phyloP scores from a whole-genome alignment of 2,113 vertebrate species.

The Rhinolophus sinicus region DNA sequence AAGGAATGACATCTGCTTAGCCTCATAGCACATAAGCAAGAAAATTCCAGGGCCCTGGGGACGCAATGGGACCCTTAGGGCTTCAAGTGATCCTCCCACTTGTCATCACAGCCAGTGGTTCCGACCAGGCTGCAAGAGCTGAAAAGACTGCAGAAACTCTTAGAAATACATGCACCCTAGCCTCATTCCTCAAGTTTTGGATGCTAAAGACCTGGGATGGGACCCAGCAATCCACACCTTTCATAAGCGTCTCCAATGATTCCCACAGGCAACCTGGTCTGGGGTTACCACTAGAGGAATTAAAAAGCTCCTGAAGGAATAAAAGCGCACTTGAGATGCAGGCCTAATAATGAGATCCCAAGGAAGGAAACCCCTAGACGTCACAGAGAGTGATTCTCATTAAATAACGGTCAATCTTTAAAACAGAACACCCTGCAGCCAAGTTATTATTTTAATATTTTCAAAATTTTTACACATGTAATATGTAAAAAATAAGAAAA shows the following conservation, averaged over 20 bases:
- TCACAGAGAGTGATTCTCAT: not conserved
- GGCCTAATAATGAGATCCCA: not conserved
- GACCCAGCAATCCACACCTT: too few species aligned
- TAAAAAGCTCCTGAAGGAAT: not conserved
- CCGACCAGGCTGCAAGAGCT: not conserved
- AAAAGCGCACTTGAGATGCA: not conserved
- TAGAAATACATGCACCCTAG: not conserved
- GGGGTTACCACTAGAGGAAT: not conserved
- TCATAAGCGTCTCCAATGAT: not conserved
- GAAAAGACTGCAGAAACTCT: not conserved
- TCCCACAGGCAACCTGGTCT: not conserved
- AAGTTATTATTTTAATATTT: constrained; percentile 29
- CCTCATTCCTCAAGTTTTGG: not conserved
- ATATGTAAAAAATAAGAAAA: not conserved
- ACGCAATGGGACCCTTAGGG: not conserved
- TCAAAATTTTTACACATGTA: not conserved
- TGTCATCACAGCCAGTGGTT: not conserved
- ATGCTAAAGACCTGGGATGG: not conserved
- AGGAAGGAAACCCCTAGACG: not conserved
- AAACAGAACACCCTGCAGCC: not conserved
- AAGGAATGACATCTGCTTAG: not conserved
- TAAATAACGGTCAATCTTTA: not conserved
- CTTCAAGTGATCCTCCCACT: not conserved
- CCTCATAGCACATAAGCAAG: not conserved
- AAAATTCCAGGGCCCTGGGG: not conserved